Base-by-base conservation (phyloP, 2,797 vertebrate genomes). In the Gorsachius magnificus region DNA sequence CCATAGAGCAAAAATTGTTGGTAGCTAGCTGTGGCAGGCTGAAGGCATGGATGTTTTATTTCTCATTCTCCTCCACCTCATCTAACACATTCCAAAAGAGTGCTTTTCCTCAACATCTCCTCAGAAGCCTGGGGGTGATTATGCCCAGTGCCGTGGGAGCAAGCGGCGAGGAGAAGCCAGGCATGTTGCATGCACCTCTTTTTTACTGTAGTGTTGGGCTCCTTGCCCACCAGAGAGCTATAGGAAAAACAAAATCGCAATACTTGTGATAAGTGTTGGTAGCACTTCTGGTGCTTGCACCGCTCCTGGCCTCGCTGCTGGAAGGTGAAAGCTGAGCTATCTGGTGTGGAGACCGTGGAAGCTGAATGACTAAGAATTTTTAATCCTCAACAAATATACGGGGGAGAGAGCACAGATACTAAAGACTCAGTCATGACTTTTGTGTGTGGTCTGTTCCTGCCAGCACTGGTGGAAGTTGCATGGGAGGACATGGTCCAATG, bases 111-210 rank as follows among this genome's bases (percentile, higher is more conserved):
- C 68, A 57, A 24, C 41, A 25, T 80, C 81, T 90, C 33, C 51
- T 80, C 38, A n/a, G 50, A 70, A 77, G n/a, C 38, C 61, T 70
- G 43, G 26, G 28, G 7, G 5, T 28, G 38, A 41, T 74, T 38
- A 9, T 28, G 46, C 25, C 72, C 16, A 1, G 14, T 51, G 60
- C 61, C 19, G 8, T 20, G 20, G 50, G 48, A 78, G n/a, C 65
- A 71, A n/a, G 35, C 2, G 4, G 43, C 11, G 2, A 31, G 33
- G 24, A 68, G 26, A 71, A 77, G 18, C 5, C 43, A 25, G 43
- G 35, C 8, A 25, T 0, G 0, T 24, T 35, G 26, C 4, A 1
- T 77, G 45, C 38, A 5, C 8, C 12, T 53, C 36, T 69, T 51
- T 58, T 71, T 78, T 57, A 57, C 43, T 70, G 16, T 65, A 43